Base-by-base conservation (phyloP, 1,140 invertebrate species). In the Atta cephalotes region DNA sequence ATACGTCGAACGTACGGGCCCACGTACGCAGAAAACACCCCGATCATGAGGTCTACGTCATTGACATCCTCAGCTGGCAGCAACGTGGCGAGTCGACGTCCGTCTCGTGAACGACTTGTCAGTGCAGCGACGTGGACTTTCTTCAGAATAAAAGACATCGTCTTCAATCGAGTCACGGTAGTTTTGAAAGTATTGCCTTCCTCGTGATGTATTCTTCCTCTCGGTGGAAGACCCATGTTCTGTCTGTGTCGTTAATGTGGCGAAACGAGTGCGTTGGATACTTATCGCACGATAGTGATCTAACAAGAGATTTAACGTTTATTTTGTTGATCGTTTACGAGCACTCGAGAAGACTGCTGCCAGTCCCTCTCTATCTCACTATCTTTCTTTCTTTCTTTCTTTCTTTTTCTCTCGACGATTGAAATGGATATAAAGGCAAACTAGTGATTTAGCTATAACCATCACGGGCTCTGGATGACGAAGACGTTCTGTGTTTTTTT, bases 1-100 rank as follows among this genome's bases (percentile, higher is more conserved):
- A 95, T 86, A 93, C 92, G 76, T 93, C 93, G 4, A 95, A 95
- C 78, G 91, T 95, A 21, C 87, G 92, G 31, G 90, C 91, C 21
- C 95, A 95, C 70, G 91, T 95, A 10, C 90, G 91, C 39, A 91
- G 91, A 51, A 93, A 93, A 10, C 95, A 95, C 35, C 91, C 91
- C 0, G 81, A 88, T 2, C 62, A 35, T 2, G 87, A 89, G 9
- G 88, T 93, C 35, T 94, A 91, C 53, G 92, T 93, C 1, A 53
- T 94, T 66, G 86, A 93, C 35, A n/a, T 90, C 3, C 49, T 86
- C 63, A 74, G 14, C 31, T 53, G 12, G 28, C 81, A 89, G 14
- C 81, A 79, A 14, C 51, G 14, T 35, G 66, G 21, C 65, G 21
- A 60, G 14, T 45, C 78, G 63, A 39, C 78, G 28, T 21, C 66